phyloP scores from a whole-genome alignment of 1,140 invertebrate species.

The Pentalonia nigronervosa region DNA sequence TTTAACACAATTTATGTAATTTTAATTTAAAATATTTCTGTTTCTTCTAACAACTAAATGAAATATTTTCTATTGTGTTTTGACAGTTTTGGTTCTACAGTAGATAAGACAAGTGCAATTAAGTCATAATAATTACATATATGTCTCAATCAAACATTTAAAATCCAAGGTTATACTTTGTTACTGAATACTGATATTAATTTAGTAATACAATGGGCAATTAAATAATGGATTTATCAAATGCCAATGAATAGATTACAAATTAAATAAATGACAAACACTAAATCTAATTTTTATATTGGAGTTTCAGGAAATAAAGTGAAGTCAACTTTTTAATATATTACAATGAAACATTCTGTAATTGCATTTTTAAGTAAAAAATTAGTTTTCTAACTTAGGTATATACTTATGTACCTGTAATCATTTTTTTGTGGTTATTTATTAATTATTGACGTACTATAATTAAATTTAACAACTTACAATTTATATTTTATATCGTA shows the following conservation, averaged over 20 bases:
- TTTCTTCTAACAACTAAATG: neutral
- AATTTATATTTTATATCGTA: neutral
- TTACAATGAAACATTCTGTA: neutral
- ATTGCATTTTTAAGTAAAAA: neutral
- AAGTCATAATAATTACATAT: neutral
- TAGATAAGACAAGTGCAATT: conserved; percentile 31
- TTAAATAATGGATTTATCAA: neutral
- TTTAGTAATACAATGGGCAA: neutral
- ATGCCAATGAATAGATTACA: neutral
- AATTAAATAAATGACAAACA: neutral
- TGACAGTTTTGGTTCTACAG: neutral
- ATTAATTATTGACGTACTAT: neutral
- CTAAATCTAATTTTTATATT: neutral
- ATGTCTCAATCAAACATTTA: conserved; percentile 34
- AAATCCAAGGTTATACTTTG: conserved; percentile 30
- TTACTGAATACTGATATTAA: neutral
- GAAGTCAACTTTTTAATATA: neutral
- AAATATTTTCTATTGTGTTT: neutral
- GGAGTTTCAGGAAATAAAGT: neutral
- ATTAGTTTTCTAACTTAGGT: neutral
- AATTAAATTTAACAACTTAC: neutral
- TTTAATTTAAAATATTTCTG: neutral
- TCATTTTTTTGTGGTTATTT: neutral
- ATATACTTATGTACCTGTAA: neutral
- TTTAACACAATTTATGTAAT: neutral